These are phyloP conservation scores for Cichlasoma orientale DNA, from an alignment of 2,797 vertebrate species.

Conservation along the genomic window DNA sequence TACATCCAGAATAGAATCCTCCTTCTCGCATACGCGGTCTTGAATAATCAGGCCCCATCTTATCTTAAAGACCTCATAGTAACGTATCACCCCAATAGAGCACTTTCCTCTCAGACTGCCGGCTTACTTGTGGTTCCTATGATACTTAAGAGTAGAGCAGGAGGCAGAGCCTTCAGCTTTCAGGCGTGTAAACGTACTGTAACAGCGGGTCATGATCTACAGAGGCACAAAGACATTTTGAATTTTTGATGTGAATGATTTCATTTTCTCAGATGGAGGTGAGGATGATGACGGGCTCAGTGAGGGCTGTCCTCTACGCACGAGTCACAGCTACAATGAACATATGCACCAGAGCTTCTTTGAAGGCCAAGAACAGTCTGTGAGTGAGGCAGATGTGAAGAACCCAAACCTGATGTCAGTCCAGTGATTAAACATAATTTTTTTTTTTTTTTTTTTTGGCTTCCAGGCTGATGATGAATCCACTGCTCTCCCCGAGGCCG, in stretches of 20 bases:
- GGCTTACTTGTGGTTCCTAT: too few species aligned
- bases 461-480: constrained; percentile 59
- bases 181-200: background rate
- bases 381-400: constrained; percentile 52
- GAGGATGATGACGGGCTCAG: constrained; percentile 46
- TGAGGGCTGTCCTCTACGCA: constrained; percentile 64
- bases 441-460: constrained; percentile 12
- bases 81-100: too few species aligned
- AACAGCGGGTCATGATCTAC: background rate
- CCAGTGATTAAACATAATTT: background rate
- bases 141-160: too few species aligned
- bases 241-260: background rate
- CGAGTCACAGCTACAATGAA: constrained; percentile 59
- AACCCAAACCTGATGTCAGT: background rate
- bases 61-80: too few species aligned
- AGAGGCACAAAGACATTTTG: too few species aligned
- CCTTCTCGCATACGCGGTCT: too few species aligned
- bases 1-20: too few species aligned
- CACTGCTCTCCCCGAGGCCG: constrained; percentile 2
- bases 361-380: constrained; percentile 71
- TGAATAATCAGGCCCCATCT: too few species aligned
- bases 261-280: constrained; percentile 65
- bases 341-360: constrained; percentile 54
- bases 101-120: too few species aligned
- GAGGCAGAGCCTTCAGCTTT: too few species aligned